Evolutionary conservation across 2,113 vertebrate genomes (phyloP), one percentile per base, ranked within the genome.

Genomic region (Poeciliopsis retropinna): DNA sequence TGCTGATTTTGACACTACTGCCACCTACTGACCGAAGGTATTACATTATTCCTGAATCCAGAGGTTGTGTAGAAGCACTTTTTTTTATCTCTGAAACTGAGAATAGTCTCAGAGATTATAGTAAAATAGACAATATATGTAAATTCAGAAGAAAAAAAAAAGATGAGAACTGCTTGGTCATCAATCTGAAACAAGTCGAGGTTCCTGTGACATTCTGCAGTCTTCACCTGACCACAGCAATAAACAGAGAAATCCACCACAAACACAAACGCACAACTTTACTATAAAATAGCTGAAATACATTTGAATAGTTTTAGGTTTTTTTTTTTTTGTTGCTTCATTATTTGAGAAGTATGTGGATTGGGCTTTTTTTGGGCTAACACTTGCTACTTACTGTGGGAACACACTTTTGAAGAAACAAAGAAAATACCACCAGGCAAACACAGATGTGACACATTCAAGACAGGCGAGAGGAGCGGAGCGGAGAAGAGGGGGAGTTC

Each of bases 391-490:
- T 81, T 71, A 62, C 51, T 44, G 67, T 78, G 69, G 81, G 64
- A 83, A 71, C 75, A 60, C 70, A 82, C 78, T 83, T 82, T 57
- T 81, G 66, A 85, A 72, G 79, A 82, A 89, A 90, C 83, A 91
- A 91, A 89, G 85, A 88, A 78, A 85, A 80, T 68, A 87, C 84
- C 86, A 85, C 67, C 78, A 91, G 86, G 82, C 82, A 85, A 89
- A 92, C 69, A 82, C 61, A 73, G 65, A 83, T 29, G 77, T 67
- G 70, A 51, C 63, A 66, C 25, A 39, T n/a, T 39, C 27, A 17
- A 27, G 6, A 6, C 7, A 0, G 64, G 19, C 7, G 39, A 47
- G 0, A 39, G 31, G 34, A 5, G 12, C 3, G 0, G 34, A 11
- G 34, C 10, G 34, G 2, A 30, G 54, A 29, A 9, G 37, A 39